Base-by-base conservation (phyloP, 2,888 invertebrate genomes). In the Drosophila barbarae region DNA sequence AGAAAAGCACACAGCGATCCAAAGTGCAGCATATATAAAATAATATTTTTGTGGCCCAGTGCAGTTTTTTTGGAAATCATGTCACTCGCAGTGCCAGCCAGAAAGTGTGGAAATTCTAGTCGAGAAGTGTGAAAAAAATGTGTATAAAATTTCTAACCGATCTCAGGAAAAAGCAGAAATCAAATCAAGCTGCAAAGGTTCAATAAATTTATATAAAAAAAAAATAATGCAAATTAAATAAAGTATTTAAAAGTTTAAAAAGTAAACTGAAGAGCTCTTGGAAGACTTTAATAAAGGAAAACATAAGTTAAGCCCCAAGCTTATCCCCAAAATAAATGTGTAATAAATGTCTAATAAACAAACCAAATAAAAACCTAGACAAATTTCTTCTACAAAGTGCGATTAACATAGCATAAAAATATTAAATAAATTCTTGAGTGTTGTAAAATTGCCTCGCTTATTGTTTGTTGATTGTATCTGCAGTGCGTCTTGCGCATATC, bases 1-100 rank as follows among this genome's bases (percentile, higher is more conserved):
- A 47, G 56, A 54, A 49, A 47, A 69, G 26, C 38, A 59, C 60
- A 39, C 46, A 32, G 60, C 28, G 51, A 39, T 38, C 36, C 39
- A 50, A 44, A 69, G 67, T 68, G 67, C 67, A 50, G 32, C 34
- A 36, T 55, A 64, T 57, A 38, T 51, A 38, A 55, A 55, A 58
- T 65, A 52, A 59, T 67, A 61, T 67, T 77, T 58, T 58, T 61
- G 63, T 51, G 73, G 82, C 73, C 76, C 73, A 76, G 53, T 75
- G 84, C 84, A 71, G 47, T 71, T 69, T 83, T 85, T 71, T 46
- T 80, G 85, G 79, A 85, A 74, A 85, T 80, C 77, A 84, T 80
- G 79, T 80, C 79, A 84, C 85, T 74, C 74, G 79, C 81, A 71
- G 53, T 68, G 85, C 68, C 71, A 58, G 49, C 58, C 32, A 42